These are phyloP conservation scores for Sandelia bainsii DNA, from an alignment of 2,797 vertebrate species.

Conservation along the genomic window DNA sequence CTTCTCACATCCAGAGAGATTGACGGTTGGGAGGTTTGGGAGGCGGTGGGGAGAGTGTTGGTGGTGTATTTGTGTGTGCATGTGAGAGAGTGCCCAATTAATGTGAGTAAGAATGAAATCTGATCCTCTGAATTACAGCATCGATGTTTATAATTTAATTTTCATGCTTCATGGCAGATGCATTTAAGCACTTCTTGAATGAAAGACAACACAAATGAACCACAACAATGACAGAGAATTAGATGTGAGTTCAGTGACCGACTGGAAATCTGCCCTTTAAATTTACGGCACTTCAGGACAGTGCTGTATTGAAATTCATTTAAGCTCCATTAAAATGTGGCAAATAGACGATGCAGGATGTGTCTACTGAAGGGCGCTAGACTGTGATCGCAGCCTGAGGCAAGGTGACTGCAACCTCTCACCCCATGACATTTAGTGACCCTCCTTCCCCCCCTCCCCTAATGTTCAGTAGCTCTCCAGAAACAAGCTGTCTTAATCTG, in stretches of 20 bases:
- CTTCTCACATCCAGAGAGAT: conserved; percentile 53
- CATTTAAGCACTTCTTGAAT: background rate
- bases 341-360: conserved; percentile 28
- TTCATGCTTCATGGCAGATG: conserved; percentile 26
- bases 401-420: conserved; percentile 53
- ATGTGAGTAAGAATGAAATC: conserved; percentile 21
- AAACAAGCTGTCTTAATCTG: conserved; percentile 19
- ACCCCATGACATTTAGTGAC: conserved; percentile 50
- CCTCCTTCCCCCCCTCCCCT: background rate
- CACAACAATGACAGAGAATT: conserved; percentile 15
- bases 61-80: background rate
- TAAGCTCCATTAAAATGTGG: conserved; percentile 18
- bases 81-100: conserved; percentile 6
- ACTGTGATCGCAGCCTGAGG: conserved; percentile 52
- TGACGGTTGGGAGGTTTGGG: conserved; percentile 18
- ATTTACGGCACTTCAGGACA: background rate
- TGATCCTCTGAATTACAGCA: conserved; percentile 1
- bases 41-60: background rate
- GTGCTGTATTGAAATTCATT: conserved; percentile 25
- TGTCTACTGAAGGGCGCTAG: conserved; percentile 44
- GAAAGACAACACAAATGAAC: no score
- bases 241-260: conserved; percentile 10
- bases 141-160: conserved; percentile 22
- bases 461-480: conserved; percentile 10
- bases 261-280: conserved; percentile 23